Base-by-base conservation (phyloP, 2,113 vertebrate species). In the Vanacampus margaritifer region DNA sequence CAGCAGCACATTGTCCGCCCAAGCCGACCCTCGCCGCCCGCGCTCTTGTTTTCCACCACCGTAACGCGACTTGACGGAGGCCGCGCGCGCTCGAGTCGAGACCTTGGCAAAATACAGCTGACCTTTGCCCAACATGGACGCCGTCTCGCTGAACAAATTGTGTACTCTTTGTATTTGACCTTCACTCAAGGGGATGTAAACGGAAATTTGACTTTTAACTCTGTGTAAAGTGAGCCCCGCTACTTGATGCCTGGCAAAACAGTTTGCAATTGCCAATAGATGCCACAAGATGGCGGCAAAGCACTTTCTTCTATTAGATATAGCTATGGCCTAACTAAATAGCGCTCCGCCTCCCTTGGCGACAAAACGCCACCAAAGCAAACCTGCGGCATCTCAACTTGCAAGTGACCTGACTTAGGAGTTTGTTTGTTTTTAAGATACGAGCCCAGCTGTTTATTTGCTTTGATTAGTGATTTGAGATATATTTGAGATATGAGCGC, bases 31-130 rank as follows among this genome's bases (percentile, higher is more conserved):
- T 24, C 24, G 41, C 45, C 45, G 16, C 45, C 51, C 6, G 6
- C 76, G 41, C 79, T 69, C 62, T 79, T 75, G 67, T 79, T 87
- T 84, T 85, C 73, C 82, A 75, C 67, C 36, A 72, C 75, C 78
- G 79, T 82, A 86, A 87, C 82, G 79, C 67, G 72, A 79, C 72
- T 66, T 71, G 28, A 48, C 72, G 59, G 74, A 16, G 62, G 68
- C 50, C 74, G 77, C 72, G 73, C 82, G 74, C 68, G 54, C 68
- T 43, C 76, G 60, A 81, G 62, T 77, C 41, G 63, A 85, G 78
- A 74, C 24, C 71, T 46, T 24, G 28, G 58, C 68, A 64, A 81
- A 73, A 72, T 66, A 68, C 24, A 6, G 51, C 14, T 35, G 28
- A 10, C 78, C 72, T 67, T 41, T 70, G 61, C 48, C 50, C 28